Evolutionary conservation across 2,888 invertebrate genomes (phyloP).

Genomic region (Diloba caeruleocephala): DNA sequence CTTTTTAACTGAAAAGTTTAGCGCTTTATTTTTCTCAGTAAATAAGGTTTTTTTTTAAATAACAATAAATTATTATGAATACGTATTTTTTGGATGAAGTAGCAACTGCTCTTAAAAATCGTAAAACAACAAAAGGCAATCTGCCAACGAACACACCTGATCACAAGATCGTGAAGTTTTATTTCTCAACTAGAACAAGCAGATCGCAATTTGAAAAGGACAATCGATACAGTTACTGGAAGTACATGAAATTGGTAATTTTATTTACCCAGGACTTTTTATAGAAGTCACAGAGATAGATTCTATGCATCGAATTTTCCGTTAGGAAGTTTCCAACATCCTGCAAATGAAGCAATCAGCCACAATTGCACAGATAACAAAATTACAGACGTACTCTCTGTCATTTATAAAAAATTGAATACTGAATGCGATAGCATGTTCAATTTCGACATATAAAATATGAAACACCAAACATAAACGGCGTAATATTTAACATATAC

Average conservation of each 20-base stretch:
- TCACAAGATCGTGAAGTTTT: constrained; percentile 52
- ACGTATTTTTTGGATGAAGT: constrained; percentile 8
- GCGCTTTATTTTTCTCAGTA: constrained; percentile 25
- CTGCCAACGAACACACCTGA: constrained; percentile 35
- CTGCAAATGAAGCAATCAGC: no score
- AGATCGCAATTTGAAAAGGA: constrained; percentile 15
- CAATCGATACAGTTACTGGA: not conserved
- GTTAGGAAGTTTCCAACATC: no score
- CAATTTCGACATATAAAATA: no score
- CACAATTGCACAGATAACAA: no score
- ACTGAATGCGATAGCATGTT: no score
- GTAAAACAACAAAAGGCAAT: constrained; percentile 33
- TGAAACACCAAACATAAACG: not conserved
- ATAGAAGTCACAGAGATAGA: no score
- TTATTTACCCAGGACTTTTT: not conserved
- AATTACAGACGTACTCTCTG: no score
- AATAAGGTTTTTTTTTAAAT: constrained; percentile 23
- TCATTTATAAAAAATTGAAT: no score
- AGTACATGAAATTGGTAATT: not conserved
- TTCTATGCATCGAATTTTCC: no score
- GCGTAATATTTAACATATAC: not conserved
- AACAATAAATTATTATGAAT: constrained; percentile 13
- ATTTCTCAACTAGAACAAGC: constrained; percentile 29
- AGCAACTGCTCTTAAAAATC: constrained; percentile 32
- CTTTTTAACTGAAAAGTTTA: constrained; percentile 35